A percentile compares a stretch with the other conserved stretches of the same genome.
These are phyloP conservation scores for Sebastes oblongus DNA, from an alignment of 2,797 vertebrate species.

Conservation along the genomic window DNA sequence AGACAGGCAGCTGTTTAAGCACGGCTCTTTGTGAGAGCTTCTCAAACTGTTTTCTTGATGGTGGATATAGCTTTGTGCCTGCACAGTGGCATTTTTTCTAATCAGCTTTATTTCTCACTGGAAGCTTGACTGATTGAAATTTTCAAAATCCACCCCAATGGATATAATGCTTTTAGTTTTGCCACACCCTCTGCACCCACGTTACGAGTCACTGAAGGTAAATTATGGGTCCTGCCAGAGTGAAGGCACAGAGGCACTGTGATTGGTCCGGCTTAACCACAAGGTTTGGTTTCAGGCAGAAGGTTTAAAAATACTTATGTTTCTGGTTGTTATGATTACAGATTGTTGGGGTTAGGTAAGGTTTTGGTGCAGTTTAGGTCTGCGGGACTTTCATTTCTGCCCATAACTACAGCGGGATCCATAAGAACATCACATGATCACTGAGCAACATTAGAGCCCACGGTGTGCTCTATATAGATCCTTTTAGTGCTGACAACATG, in stretches of 20 bases:
- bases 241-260: background rate
- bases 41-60: background rate
- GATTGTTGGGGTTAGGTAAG: slow-evolving; percentile 19
- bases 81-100: background rate
- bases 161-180: slow-evolving; percentile 3
- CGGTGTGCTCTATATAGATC: background rate
- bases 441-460: background rate
- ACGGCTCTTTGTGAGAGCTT: background rate
- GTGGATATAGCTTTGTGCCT: background rate
- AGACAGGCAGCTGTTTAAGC: slow-evolving; percentile 23
- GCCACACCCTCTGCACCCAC: slow-evolving; percentile 23
- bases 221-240: slow-evolving; percentile 24
- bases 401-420: background rate
- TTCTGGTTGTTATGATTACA: slow-evolving; percentile 37
- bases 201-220: slow-evolving; percentile 3
- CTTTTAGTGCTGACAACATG: background rate
- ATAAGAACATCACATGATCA: background rate
- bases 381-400: background rate
- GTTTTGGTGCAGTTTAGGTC: slow-evolving; percentile 10
- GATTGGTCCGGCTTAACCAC: slow-evolving; percentile 24
- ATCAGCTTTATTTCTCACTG: slow-evolving; percentile 4
- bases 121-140: background rate
- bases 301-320: slow-evolving; percentile 29
- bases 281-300: slow-evolving; percentile 24
- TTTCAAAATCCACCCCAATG: background rate